Base-by-base conservation (phyloP, 2,797 vertebrate species). In the Bradypodion pumilum region DNA sequence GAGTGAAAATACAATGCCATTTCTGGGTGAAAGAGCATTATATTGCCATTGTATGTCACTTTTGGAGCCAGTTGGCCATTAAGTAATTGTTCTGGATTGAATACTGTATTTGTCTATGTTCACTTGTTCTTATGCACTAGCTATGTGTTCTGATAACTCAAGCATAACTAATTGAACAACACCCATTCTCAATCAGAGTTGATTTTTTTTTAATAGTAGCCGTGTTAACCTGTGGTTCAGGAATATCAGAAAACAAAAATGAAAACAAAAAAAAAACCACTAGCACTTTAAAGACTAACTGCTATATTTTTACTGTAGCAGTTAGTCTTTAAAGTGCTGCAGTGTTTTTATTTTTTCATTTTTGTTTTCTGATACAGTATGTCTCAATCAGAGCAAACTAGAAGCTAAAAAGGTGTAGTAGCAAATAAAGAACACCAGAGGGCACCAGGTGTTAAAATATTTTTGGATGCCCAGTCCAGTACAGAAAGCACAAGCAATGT, bases 391-490 rank as follows among this genome's bases (percentile, higher is more conserved):
- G 52, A 42, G 19, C 29, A 70, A 76, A 44, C 25, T 32, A 73
- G 44, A 79, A 21, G 73, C 15, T 52, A 52, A 56, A 73, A 78
- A 29, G 21, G 0, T 21, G 82, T 29, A 49, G 32, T 25, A 1
- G 81, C 52, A 63, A 60, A 13, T 2, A 25, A 82, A 80, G 40
- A 59, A 80, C 72, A 83, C 79, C 9, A 56, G 81, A 66, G 49
- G 82, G 80, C 70, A 25, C 27, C 78, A 66, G 49, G 23, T 44
- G 15, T 60, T 46, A 72, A 59, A n/a, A 69, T 32, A 2, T 42
- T 56, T 23, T 16, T 56, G 6, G 29, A 15, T 52, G 16, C 37
- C 21, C 52, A 75, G 44, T n/a, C n/a, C 59, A 63, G 42, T n/a
- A 10, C 12, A 74, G 12, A 76, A 27, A 86, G 80, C 66, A 81